Evolutionary conservation across 2,797 vertebrate genomes (phyloP).

Genomic region (Pogonophryne albipinna): DNA sequence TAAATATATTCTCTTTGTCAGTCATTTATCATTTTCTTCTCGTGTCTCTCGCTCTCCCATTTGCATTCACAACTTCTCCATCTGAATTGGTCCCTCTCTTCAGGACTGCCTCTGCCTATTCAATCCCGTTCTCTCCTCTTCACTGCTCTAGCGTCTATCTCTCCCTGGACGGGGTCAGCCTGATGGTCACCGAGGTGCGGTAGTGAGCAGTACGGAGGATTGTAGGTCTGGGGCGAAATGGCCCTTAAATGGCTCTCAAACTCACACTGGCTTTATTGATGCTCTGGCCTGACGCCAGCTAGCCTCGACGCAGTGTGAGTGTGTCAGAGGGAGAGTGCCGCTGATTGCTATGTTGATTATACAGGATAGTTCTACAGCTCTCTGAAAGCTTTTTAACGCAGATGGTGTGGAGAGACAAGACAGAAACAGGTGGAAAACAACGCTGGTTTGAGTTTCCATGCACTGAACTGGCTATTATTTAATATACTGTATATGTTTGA

Average conservation of each 20-base stretch:
- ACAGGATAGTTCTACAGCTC: conserved; percentile 61
- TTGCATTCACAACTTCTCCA: conserved; percentile 57
- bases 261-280: conserved; percentile 86
- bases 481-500: not conserved
- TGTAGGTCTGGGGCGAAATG: conserved; percentile 83
- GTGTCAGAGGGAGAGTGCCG: conserved; percentile 37
- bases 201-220: conserved; percentile 76
- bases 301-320: conserved; percentile 41
- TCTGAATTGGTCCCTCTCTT: conserved; percentile 41
- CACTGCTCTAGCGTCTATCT: conserved; percentile 7
- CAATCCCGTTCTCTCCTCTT: conserved; percentile 21
- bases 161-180: conserved; percentile 57
- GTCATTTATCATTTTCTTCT: conserved; percentile 16
- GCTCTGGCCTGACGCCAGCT: conserved; percentile 82
- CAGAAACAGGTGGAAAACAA: conserved; percentile 41
- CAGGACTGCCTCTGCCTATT: conserved; percentile 22
- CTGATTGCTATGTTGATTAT: conserved; percentile 80
- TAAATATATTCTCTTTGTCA: conserved; percentile 10
- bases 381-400: conserved; percentile 66
- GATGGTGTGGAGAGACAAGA: conserved; percentile 53
- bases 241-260: conserved; percentile 86
- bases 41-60: conserved; percentile 26
- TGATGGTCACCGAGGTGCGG: conserved; percentile 71
- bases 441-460: not conserved
- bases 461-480: not conserved